Evolutionary conservation across 2,888 invertebrate species (phyloP), one percentile per base, ranked within the genome.

Genomic region (Leuctra nigra): DNA sequence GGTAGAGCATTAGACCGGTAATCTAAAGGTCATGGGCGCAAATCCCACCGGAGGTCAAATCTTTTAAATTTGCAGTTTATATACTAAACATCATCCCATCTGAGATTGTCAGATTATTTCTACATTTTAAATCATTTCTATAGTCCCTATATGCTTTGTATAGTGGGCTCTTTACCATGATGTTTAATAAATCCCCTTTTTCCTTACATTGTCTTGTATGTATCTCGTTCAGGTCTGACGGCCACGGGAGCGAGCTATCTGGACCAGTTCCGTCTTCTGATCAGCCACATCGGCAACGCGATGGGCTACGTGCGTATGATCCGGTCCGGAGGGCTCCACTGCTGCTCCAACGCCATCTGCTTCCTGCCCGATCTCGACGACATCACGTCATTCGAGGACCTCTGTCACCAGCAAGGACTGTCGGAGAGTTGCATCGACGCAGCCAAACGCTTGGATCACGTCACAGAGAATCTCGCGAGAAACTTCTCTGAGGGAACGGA

Each of bases 261-360:
- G 68, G 98, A 98, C 74, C 81, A 93, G 64, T 97, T 98, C 71
- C 78, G 98, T 38, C 85, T 87, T 63, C 78, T 97, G 4, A 89
- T 99, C 55, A 91, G 91, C 50, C 92, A 97, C 68, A 94, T 98
- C 66, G 96, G 93, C 14, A 97, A 97, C 73, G 93, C 95, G 0
- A 86, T 98, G 81, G 97, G 96, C 1, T 97, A 96, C 68, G 90
- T 99, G 3, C 80, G 98, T 50, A 83, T 97, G 75, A 87, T 99
- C 57, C 81, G 94, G 54, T 92, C 96, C 0, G 98, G 97, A 16
- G 93, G 94, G 3, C 79, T 95, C 44, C 90, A 96, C 69, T 92
- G 92, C 64, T 89, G 92, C 67, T 89, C 93, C 6, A 89, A 91
- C 69, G 91, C 94, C 1, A 88, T 92, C 36, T 83, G 90, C 22